Conservation (phyloP, 2,113 vertebrate genomes). For the Verasper variegatus region DNA sequence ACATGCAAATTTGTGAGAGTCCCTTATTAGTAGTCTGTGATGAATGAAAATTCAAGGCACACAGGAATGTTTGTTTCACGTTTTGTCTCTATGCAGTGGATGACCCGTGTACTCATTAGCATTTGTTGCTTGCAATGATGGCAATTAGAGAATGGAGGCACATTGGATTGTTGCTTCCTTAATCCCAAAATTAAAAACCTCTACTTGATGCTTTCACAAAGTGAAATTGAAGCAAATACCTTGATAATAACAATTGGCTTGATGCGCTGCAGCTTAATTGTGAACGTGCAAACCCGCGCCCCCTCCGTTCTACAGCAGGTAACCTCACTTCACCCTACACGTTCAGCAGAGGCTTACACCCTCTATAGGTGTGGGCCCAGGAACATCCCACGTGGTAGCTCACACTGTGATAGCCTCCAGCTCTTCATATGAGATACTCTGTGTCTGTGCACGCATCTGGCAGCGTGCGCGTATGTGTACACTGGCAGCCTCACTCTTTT, state of each 20-base stretch:
- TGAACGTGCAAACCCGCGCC: conserved; percentile 6
- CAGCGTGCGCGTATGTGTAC: conserved; percentile 80
- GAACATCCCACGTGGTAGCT: conserved; percentile 82
- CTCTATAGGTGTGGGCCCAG: conserved; percentile 73
- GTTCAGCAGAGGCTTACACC: conserved; percentile 76
- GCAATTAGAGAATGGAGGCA: conserved; percentile 24
- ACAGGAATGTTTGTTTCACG: conserved; percentile 45
- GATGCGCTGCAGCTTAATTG: conserved; percentile 15
- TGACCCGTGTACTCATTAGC: conserved; percentile 43
- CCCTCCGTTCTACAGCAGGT: conserved; percentile 27
- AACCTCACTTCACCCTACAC: conserved; percentile 69
- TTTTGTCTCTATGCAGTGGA: conserved; percentile 35
- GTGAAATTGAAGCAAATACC: not conserved
- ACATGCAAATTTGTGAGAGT: conserved; percentile 45
- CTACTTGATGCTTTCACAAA: not conserved
- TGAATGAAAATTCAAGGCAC: conserved; percentile 45
- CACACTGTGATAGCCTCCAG: conserved; percentile 86
- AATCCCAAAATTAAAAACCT: conserved; percentile 10
- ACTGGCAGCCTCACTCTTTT: conserved; percentile 86
- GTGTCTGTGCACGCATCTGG: conserved; percentile 50
- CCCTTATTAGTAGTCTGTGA: conserved; percentile 21
- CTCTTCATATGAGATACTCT: conserved; percentile 84
- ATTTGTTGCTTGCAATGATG: conserved; percentile 27
- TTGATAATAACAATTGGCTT: not conserved
- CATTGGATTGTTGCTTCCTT: conserved; percentile 17